Evolutionary conservation across 1,140 invertebrate genomes (phyloP).

Genomic region (Caerostris darwini): DNA sequence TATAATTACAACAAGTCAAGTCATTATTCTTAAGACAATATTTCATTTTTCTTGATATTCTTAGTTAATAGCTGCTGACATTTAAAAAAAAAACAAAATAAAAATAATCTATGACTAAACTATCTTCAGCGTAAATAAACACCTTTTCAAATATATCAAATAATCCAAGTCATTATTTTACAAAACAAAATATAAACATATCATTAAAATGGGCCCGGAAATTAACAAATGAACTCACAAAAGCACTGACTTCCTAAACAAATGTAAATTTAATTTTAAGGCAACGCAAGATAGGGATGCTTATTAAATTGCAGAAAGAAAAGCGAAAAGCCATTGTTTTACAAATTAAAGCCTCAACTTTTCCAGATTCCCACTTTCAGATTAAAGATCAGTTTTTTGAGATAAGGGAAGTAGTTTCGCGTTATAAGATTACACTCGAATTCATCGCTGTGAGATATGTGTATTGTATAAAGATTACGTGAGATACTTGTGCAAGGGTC

Average conservation of each 20-base stretch:
- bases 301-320: constrained; percentile 23
- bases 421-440: constrained; percentile 43
- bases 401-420: neutral
- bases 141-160: neutral
- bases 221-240: neutral
- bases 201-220: neutral
- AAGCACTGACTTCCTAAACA: neutral
- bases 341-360: constrained; percentile 14
- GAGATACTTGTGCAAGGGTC: neutral
- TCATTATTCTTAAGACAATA: no score
- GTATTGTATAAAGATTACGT: constrained; percentile 34
- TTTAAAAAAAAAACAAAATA: neutral
- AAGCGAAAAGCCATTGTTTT: neutral
- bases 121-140: neutral
- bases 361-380: constrained; percentile 7
- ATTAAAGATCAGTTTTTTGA: constrained; percentile 45
- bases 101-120: neutral
- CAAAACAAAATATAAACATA: neutral
- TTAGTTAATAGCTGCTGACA: neutral
- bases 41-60: no score
- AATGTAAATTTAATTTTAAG: constrained; percentile 7
- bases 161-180: neutral
- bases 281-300: neutral
- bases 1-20: no score
- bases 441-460: neutral